phyloP scores from a whole-genome alignment of 1,140 invertebrate species.

The Drosophila takahashii region DNA sequence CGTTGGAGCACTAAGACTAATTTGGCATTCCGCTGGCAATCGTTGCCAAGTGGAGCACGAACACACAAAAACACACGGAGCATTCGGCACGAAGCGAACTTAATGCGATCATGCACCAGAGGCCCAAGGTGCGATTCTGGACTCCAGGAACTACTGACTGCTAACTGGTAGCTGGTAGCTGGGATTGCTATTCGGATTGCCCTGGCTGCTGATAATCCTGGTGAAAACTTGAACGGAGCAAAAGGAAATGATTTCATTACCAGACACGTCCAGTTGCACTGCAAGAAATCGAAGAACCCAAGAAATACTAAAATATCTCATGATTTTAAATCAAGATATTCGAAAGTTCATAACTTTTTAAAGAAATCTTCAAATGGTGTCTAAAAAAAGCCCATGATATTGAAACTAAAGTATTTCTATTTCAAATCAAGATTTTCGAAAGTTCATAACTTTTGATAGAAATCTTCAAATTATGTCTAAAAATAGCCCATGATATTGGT shows the following conservation, averaged over 20 bases:
- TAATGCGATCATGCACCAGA: conserved; percentile 67
- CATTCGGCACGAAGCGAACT: conserved; percentile 47
- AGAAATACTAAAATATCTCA: neutral
- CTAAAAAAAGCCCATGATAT: neutral
- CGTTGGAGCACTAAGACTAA: conserved; percentile 49
- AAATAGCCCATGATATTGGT: no score
- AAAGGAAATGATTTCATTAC: conserved; percentile 80
- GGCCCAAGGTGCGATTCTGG: conserved; percentile 26
- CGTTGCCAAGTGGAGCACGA: conserved; percentile 69
- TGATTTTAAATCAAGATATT: no score
- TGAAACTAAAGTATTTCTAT: neutral
- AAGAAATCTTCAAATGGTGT: no score
- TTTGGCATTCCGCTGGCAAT: conserved; percentile 72
- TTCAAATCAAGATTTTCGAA: no score
- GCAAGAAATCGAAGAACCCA: neutral
- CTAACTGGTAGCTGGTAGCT: conserved; percentile 26
- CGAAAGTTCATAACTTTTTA: no score
- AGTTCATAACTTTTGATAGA: no score
- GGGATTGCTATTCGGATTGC: conserved; percentile 7
- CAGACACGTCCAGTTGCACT: conserved; percentile 65
- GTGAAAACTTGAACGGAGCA: conserved; percentile 78
- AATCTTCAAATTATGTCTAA: no score
- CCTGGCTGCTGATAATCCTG: conserved; percentile 56
- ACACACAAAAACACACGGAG: conserved; percentile 37
- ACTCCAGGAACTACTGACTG: conserved; percentile 21